These are phyloP conservation scores for Oedothorax gibbosus DNA, from an alignment of 1,140 invertebrate genomes.

Conservation along the genomic window DNA sequence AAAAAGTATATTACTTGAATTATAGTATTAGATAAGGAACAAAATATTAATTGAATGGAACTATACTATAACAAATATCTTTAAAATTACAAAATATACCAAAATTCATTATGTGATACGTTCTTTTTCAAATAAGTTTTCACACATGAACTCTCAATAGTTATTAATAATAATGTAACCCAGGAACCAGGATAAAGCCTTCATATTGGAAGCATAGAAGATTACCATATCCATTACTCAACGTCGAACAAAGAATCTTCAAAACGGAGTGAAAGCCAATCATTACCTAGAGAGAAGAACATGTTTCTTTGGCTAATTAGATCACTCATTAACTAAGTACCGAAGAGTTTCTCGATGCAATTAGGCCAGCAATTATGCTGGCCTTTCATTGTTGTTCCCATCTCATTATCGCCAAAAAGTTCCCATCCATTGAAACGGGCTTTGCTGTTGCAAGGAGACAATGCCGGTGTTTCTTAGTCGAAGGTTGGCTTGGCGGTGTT, in stretches of 20 bases:
- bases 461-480: not conserved
- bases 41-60: too few species aligned
- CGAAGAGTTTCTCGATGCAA: conserved; percentile 13
- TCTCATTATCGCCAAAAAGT: conserved; percentile 1
- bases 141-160: too few species aligned
- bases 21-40: too few species aligned
- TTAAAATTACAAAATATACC: too few species aligned
- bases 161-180: too few species aligned
- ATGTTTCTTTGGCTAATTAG: conserved; percentile 29
- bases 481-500: not conserved
- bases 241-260: not conserved
- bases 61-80: too few species aligned
- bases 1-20: too few species aligned
- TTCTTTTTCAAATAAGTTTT: too few species aligned
- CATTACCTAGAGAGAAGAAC: conserved; percentile 12
- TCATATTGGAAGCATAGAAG: too few species aligned
- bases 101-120: too few species aligned
- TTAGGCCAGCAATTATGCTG: conserved; percentile 19
- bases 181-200: too few species aligned
- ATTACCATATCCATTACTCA: too few species aligned
- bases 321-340: conserved; percentile 23
- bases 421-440: not conserved
- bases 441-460: not conserved
- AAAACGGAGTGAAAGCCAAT: conserved; percentile 19
- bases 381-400: conserved; percentile 4